Evolutionary conservation across 2,797 vertebrate genomes (phyloP), one percentile per base, ranked within the genome.

Genomic region (Psittacula derbiana): DNA sequence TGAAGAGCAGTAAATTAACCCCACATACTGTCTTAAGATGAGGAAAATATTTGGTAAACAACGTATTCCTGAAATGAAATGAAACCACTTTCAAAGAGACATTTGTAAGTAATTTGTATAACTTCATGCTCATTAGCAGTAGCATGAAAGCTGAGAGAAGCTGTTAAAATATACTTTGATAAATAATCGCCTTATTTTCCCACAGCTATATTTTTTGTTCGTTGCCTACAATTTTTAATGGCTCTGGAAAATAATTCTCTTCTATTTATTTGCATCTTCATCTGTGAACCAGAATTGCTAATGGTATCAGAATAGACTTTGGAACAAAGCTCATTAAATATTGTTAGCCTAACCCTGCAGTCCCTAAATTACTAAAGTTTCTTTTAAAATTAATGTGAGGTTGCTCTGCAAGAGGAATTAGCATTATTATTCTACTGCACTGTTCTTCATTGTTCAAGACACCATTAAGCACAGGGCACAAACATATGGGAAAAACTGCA

Each of bases 1-100:
- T 62, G 90, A 95, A 95, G 53, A 70, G 13, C 88, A 95, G 74
- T 61, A 95, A 97, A 96, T 87, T 90, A 96, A 88, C 49, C 50
- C 64, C 80, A 85, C 40, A 11, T 60, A 66, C 9, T 90, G n/a
- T 76, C 74, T 96, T 96, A 88, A 92, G 80, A 97, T 64, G 61
- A 95, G 74, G 83, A 95, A 96, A 97, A 86, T 86, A 85, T 43
- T 62, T 88, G 44, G 25, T 71, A 78, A 94, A 31, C 43, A 80
- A 66, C 60, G 53, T 73, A 36, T 41, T 50, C 44, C 19, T 66
- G 80, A 96, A 81, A 57, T 81, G 46, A 41, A 49, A 18, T 72
- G 82, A 94, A 95, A 81, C 92, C 92, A n/a, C 58, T 96, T 97
- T 92, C 72, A 89, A 80, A 93, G 43, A 88, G 33, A 74, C 4